Evolutionary conservation across 2,113 vertebrate genomes (phyloP).

Genomic region (Mastomys coucha): DNA sequence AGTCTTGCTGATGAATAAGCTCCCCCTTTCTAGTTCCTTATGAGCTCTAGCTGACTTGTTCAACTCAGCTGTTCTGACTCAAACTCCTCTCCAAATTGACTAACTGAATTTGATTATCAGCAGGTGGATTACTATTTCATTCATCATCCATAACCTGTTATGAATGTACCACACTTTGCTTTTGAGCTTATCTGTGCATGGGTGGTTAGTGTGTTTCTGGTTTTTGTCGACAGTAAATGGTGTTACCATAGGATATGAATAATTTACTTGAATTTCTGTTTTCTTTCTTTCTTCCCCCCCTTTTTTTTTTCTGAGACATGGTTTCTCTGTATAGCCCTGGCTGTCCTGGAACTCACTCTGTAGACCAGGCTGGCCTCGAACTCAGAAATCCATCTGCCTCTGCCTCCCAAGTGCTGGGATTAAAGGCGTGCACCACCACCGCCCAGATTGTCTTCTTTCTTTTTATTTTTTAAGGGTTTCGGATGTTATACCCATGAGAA

Average conservation of each 20-base stretch:
- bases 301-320: too few relatives aligned
- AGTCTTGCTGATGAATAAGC: too few relatives aligned
- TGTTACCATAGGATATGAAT: neutral
- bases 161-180: neutral
- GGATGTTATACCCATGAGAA: neutral
- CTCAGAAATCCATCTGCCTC: too few relatives aligned
- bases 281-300: neutral
- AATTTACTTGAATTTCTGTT: conserved; percentile 17
- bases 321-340: too few relatives aligned
- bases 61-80: too few relatives aligned
- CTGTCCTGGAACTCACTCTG: too few relatives aligned
- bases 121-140: neutral
- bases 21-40: too few relatives aligned
- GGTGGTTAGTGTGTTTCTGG: neutral
- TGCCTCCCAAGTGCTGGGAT: too few relatives aligned
- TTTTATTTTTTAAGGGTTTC: neutral
- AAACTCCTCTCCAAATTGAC: too few relatives aligned
- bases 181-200: neutral
- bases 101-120: neutral
- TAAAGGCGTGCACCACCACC: too few relatives aligned
- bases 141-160: neutral
- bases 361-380: too few relatives aligned
- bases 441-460: neutral
- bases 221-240: neutral
- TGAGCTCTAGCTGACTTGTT: too few relatives aligned